These are phyloP conservation scores for Trichogramma pretiosum DNA, from an alignment of 1,140 invertebrate species.

Conservation along the genomic window DNA sequence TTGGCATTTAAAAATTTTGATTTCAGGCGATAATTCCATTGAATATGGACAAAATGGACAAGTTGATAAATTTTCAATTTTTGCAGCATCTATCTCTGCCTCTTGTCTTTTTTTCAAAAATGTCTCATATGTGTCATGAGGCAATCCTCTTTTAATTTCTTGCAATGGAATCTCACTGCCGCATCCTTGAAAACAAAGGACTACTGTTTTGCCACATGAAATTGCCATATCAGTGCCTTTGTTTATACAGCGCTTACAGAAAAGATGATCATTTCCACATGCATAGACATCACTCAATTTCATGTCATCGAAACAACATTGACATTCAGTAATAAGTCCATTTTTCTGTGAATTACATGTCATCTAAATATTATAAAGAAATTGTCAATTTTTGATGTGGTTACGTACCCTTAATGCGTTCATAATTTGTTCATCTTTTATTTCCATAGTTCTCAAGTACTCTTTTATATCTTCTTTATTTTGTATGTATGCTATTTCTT, in stretches of 20 bases:
- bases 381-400: background rate
- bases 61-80: conserved; percentile 50
- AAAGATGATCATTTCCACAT: conserved; percentile 51
- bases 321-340: conserved; percentile 40
- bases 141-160: conserved; percentile 41
- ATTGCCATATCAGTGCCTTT: conserved; percentile 43
- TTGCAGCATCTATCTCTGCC: conserved; percentile 52
- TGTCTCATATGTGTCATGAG: conserved; percentile 33
- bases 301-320: conserved; percentile 50
- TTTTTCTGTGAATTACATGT: conserved; percentile 25
- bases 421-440: conserved; percentile 31
- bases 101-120: conserved; percentile 47
- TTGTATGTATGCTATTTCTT: conserved; percentile 46
- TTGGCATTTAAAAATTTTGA: conserved; percentile 56
- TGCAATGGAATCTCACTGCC: conserved; percentile 38
- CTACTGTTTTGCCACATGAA: conserved; percentile 43
- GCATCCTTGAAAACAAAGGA: conserved; percentile 45
- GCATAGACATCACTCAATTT: conserved; percentile 47
- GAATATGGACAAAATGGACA: conserved; percentile 60
- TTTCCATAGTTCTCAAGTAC: conserved; percentile 30
- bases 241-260: conserved; percentile 51
- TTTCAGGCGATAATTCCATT: conserved; percentile 49
- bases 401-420: conserved; percentile 27
- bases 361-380: background rate
- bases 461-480: conserved; percentile 42